A percentile compares a stretch with the other conserved stretches of the same genome.
These are phyloP conservation scores for Ianthella basta DNA, from an alignment of 37 sponge, comb jelly and placozoan genomes.

Conservation along the genomic window DNA sequence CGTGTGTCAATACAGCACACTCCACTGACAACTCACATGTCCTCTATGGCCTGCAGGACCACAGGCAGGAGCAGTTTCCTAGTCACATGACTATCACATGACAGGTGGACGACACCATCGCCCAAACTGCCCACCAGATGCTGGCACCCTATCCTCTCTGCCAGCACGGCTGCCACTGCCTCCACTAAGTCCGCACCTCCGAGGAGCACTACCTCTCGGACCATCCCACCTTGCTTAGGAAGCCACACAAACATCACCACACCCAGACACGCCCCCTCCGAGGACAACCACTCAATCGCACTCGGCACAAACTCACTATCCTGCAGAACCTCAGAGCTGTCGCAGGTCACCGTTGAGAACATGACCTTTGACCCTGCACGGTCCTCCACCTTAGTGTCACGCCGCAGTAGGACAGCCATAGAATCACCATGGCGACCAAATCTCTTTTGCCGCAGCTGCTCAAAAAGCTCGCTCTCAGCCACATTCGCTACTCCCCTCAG, in stretches of 20 bases:
- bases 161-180: constrained; percentile 42
- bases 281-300: constrained; percentile 17
- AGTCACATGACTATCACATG: constrained; percentile 51
- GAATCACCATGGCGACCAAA: constrained; percentile 40
- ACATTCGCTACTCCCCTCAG: constrained; percentile 1
- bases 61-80: constrained; percentile 75
- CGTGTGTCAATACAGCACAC: too few species aligned
- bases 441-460: constrained; percentile 31
- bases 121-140: not conserved
- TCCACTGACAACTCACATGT: constrained; percentile 44
- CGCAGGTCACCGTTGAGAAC: constrained; percentile 49
- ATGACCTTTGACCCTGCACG: constrained; percentile 29
- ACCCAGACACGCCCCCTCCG: not conserved
- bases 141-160: constrained; percentile 39
- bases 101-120: constrained; percentile 51
- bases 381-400: constrained; percentile 57
- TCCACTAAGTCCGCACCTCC: constrained; percentile 28
- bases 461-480: constrained; percentile 44
- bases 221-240: not conserved
- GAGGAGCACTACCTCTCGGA: constrained; percentile 43
- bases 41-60: constrained; percentile 29
- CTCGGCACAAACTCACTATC: not conserved
- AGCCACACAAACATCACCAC: constrained; percentile 37
- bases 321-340: constrained; percentile 33
- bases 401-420: constrained; percentile 47